These are phyloP conservation scores for Chloroclystis v-ata DNA, from an alignment of 2,888 invertebrate genomes.

Conservation along the genomic window DNA sequence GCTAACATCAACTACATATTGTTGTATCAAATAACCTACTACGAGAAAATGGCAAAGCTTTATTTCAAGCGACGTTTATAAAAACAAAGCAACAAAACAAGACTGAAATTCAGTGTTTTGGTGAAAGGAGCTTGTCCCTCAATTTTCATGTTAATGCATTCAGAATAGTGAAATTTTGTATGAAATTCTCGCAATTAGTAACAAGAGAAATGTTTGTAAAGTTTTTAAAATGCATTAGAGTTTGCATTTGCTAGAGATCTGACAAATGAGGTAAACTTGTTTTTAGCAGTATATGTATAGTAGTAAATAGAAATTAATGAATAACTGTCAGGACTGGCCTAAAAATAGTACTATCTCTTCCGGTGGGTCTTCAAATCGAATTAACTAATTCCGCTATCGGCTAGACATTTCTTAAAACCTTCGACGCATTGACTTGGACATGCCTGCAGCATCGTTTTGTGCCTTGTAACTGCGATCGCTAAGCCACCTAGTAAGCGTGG, in stretches of 20 bases:
- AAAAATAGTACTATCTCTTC: too few relatives aligned
- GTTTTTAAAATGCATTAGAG: neutral
- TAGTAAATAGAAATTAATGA: too few relatives aligned
- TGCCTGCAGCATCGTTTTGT: too few relatives aligned
- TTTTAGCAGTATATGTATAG: too few relatives aligned
- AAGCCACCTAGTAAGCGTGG: too few relatives aligned
- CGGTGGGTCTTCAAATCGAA: too few relatives aligned
- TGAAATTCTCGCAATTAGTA: neutral
- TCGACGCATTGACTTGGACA: too few relatives aligned
- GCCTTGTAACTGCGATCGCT: too few relatives aligned
- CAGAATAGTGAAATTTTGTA: neutral
- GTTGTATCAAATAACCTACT: conserved; percentile 5
- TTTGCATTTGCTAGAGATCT: neutral
- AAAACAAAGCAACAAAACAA: conserved; percentile 3
- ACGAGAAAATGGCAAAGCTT: neutral
- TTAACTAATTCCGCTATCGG: too few relatives aligned
- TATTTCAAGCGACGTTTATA: neutral
- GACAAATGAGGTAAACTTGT: too few relatives aligned
- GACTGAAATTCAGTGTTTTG: conserved; percentile 1
- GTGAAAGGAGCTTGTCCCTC: conserved; percentile 1
- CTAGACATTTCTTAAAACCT: too few relatives aligned
- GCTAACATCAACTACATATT: neutral
- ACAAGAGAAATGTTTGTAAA: neutral
- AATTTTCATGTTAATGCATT: neutral
- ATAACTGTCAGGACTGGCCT: too few relatives aligned